Conservation (phyloP, 2,797 vertebrate species). For the Cheirogaleus major region DNA sequence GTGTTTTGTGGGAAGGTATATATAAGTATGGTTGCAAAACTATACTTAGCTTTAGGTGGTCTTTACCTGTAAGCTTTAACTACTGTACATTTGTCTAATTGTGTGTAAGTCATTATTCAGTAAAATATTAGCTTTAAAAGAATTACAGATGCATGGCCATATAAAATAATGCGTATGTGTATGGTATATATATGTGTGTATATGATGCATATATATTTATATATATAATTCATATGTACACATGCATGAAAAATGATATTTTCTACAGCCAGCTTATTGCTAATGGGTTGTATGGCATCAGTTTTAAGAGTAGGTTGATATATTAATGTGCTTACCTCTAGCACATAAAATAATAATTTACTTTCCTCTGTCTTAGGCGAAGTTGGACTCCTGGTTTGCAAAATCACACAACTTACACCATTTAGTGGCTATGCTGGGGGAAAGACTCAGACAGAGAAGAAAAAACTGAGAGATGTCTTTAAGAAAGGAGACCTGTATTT, state of each 20-base stretch:
- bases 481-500: constrained; percentile 92
- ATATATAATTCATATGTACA: not conserved
- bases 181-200: not conserved
- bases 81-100: not conserved
- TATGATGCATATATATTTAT: too few relatives aligned
- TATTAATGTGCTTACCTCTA: not conserved
- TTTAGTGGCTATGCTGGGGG: constrained; percentile 91
- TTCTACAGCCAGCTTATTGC: not conserved
- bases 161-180: not conserved
- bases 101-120: not conserved
- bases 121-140: constrained; percentile 16
- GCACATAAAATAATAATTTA: not conserved
- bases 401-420: constrained; percentile 85
- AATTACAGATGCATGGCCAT: not conserved
- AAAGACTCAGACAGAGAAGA: constrained; percentile 90
- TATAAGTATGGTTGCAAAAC: not conserved
- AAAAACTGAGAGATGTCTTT: constrained; percentile 91
- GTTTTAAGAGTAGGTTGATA: constrained; percentile 5
- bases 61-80: constrained; percentile 33
- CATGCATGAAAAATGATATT: not conserved
- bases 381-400: constrained; percentile 90
- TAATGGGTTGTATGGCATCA: not conserved
- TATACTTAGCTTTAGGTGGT: not conserved
- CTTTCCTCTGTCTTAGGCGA: constrained; percentile 86
- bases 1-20: not conserved